Base-by-base conservation (phyloP, 2,888 invertebrate genomes). In the Adelphocoris suturalis region DNA sequence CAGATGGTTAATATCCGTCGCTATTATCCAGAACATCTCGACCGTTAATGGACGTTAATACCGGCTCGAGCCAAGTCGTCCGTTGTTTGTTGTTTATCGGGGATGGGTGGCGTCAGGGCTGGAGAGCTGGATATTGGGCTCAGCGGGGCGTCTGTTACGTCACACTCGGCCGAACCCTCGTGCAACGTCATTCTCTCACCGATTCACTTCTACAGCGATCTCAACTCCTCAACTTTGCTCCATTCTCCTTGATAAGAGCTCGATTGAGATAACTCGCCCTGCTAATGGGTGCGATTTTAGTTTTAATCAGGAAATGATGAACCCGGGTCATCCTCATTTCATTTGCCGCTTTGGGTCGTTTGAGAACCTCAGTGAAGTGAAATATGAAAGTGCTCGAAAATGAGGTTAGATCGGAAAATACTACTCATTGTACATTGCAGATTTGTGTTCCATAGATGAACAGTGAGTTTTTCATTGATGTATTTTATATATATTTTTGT, bases 91-190 rank as follows among this genome's bases (percentile, higher is more conserved):
- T 57, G 57, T 57, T 57, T 57, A 57, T 57, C 37, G 37, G 37
- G 37, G 37, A 52, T 11, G 68, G 23, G 68, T 68, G 68, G 68
- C 68, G 68, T 68, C 68, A 23, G 68, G 68, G 27, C 68, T 19
- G 61, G 61, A 61, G 61, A n/a, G 19, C 68, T 23, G 68, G 27
- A 19, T 68, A 27, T 68, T 68, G 19, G 19, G 68, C 68, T 68
- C 68, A 68, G 68, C 68, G 68, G 68, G 68, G 23, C 23, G 68
- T 23, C 68, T 68, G 68, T 68, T 68, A 68, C 68, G 68, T 68
- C 68, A 68, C 68, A 68, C 23, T 68, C 68, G 68, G 23, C 68
- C 23, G 27, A 68, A 23, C 68, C 68, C 68, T 68, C 68, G 23
- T 3, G 27, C 23, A 68, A 27, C 68, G 68, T 27, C 23, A 57